Evolutionary conservation across 2,113 vertebrate species (phyloP).

Genomic region (Labrus mixtus): DNA sequence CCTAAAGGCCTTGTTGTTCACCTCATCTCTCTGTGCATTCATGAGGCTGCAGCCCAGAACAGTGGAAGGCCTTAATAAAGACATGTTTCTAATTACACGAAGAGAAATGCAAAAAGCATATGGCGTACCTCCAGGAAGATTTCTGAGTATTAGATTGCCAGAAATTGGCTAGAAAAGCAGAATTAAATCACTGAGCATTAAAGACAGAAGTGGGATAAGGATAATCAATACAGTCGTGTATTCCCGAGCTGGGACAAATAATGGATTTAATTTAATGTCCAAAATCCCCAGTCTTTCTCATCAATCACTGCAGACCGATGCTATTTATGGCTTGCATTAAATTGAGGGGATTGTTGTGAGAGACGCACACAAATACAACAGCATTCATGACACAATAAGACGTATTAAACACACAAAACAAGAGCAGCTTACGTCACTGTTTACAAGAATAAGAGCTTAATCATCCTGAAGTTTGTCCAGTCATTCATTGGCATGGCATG

Average conservation of each 20-base stretch:
- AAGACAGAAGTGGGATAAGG: not conserved
- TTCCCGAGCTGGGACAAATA: conserved; percentile 58
- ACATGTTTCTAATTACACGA: conserved; percentile 3
- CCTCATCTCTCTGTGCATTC: conserved; percentile 40
- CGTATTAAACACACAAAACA: conserved; percentile 43
- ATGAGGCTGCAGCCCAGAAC: conserved; percentile 35
- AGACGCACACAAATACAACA: conserved; percentile 28
- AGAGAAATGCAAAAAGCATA: not conserved
- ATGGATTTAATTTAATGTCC: conserved; percentile 31
- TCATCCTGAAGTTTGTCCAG: conserved; percentile 59
- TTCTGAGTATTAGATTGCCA: conserved; percentile 4
- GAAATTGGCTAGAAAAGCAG: not conserved
- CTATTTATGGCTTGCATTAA: conserved; percentile 9
- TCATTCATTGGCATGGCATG: conserved; percentile 65
- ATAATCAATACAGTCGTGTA: conserved; percentile 12
- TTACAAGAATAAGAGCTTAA: conserved; percentile 57
- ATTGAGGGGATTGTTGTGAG: not conserved
- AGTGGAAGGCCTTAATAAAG: conserved; percentile 6
- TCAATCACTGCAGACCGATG: conserved; percentile 1
- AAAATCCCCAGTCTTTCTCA: conserved; percentile 2
- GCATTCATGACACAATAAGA: conserved; percentile 32
- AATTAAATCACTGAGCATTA: conserved; percentile 11
- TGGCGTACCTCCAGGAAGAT: not conserved
- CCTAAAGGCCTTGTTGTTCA: conserved; percentile 4
- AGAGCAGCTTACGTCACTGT: conserved; percentile 71